Conservation (phyloP, 2,113 vertebrate genomes). For the Pachypanchax playfairii region DNA sequence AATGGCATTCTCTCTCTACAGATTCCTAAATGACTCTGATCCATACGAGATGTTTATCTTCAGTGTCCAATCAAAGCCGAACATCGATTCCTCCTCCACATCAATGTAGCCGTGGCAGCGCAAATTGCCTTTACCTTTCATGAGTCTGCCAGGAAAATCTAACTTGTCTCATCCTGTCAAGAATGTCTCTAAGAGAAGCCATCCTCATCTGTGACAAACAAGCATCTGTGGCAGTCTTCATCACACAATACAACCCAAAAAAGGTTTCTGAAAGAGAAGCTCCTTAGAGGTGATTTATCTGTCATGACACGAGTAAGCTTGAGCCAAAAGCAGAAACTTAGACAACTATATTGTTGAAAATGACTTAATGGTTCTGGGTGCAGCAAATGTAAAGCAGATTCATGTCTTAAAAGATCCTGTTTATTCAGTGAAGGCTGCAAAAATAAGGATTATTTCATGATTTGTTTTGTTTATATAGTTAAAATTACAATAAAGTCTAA, state of each 20-base stretch:
- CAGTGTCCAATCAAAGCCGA: constrained; percentile 57
- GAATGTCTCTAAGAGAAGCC: constrained; percentile 29
- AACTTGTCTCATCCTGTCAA: constrained; percentile 50
- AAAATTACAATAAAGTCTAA: no score
- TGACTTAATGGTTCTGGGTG: neutral
- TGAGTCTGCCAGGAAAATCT: constrained; percentile 41
- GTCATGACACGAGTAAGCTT: neutral
- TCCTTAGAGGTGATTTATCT: constrained; percentile 1
- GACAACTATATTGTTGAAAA: neutral
- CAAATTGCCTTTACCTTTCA: constrained; percentile 45
- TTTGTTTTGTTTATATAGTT: no score
- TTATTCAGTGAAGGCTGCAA: no score
- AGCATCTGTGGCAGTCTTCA: constrained; percentile 17
- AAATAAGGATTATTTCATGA: no score
- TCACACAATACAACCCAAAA: constrained; percentile 11
- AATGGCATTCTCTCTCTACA: constrained; percentile 12
- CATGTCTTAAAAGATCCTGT: no score
- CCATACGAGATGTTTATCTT: constrained; percentile 59
- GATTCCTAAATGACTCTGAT: constrained; percentile 50
- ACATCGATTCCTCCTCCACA: constrained; percentile 54
- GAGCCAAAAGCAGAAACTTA: neutral
- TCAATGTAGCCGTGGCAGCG: constrained; percentile 59
- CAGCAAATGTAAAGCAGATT: neutral
- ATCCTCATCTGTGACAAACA: constrained; percentile 20
- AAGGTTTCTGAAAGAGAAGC: constrained; percentile 8